Base-by-base conservation (phyloP, 1,140 invertebrate genomes). In the Manduca sexta region DNA sequence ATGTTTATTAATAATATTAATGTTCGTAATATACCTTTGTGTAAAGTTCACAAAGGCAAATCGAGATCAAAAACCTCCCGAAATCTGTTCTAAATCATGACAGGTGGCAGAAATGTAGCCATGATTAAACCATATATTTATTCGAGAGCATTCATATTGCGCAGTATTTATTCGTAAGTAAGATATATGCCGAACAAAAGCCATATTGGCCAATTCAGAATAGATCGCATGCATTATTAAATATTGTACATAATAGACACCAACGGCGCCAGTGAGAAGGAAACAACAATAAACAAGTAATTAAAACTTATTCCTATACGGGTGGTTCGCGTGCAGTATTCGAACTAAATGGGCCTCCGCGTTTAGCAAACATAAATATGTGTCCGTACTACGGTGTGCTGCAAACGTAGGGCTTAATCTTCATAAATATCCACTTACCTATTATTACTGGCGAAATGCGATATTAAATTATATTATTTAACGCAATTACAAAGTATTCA, bases 271-370 rank as follows among this genome's bases (percentile, higher is more conserved):
- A n/a, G 14, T 49, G 47, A 53, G 14, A 42, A 46, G 52, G 47
- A 55, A 59, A 51, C 45, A 56, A 60, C 53, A 56, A 56, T 60
- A 54, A 56, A 56, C 45, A 56, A 56, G 52, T 65, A 65, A 65
- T 65, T 62, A 65, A 65, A 65, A 65, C 59, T 65, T 65, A 65
- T 52, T 46, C 59, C 38, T 48, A 58, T 51, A 59, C 52, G 50
- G 50, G 15, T 49, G 14, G 63, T 55, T 66, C 56, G 63, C 63
- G 63, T 66, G 63, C 53, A 40, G 45, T 49, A 49, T 59, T 52
- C 56, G 47, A 35, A 49, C 50, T 53, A 53, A 55, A 56, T 54
- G 54, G 48, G 56, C 44, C 47, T 48, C 21, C 29, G 38, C 43
- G 42, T 52, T 59, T 50, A 56, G 31, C 56, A 40, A 56, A 51